Evolutionary conservation across 2,888 invertebrate genomes (phyloP).

Genomic region (Arrhopalites spinosus): DNA sequence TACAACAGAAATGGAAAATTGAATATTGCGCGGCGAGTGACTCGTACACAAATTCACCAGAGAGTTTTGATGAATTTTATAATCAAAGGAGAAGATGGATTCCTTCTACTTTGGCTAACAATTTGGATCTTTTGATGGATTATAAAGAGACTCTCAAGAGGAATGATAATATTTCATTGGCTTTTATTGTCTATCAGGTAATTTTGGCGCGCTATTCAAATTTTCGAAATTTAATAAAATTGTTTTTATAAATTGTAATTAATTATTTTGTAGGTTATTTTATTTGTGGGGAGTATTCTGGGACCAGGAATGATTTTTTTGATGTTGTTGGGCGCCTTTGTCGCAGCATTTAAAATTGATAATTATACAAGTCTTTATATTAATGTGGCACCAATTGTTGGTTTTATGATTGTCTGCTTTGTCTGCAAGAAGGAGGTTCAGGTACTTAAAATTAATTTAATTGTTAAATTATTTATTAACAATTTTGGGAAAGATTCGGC

Average conservation of each 20-base stretch:
- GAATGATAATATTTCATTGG: constrained; percentile 64
- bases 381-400: constrained; percentile 70
- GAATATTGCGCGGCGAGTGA: constrained; percentile 62
- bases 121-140: constrained; percentile 63
- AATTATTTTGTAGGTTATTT: constrained; percentile 32
- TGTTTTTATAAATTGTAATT: too few species aligned
- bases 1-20: constrained; percentile 64
- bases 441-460: too few species aligned
- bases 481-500: background rate
- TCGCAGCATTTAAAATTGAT: constrained; percentile 75
- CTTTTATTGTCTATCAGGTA: constrained; percentile 59
- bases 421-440: too few species aligned
- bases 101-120: constrained; percentile 66
- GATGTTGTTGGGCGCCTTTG: constrained; percentile 82
- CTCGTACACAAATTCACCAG: constrained; percentile 62
- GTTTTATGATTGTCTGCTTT: constrained; percentile 72
- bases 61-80: constrained; percentile 65
- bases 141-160: constrained; percentile 61
- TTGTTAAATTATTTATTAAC: background rate
- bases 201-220: too few species aligned
- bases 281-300: constrained; percentile 66
- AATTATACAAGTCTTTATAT: constrained; percentile 70
- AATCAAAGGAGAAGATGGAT: constrained; percentile 66
- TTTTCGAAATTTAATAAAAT: too few species aligned
- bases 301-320: constrained; percentile 83